These are phyloP conservation scores for Phataginus tetradactyla DNA, from an alignment of 2,797 vertebrate genomes.

Conservation along the genomic window DNA sequence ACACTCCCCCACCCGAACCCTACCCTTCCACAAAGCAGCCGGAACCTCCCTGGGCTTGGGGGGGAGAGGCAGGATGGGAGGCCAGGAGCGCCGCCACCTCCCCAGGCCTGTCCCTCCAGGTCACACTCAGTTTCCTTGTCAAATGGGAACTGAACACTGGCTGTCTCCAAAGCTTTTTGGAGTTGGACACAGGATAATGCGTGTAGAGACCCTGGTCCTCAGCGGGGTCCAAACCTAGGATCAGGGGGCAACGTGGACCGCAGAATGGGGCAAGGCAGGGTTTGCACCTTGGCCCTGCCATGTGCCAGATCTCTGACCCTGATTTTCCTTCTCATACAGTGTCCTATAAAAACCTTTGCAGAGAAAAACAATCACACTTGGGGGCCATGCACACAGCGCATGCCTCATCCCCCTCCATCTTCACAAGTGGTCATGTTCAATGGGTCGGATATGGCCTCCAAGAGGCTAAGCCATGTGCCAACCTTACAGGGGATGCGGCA, in stretches of 20 bases:
- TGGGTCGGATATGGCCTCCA: background rate
- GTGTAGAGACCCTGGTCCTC: background rate
- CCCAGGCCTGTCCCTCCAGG: background rate
- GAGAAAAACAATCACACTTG: background rate
- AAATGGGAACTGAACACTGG: background rate
- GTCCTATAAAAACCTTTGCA: background rate
- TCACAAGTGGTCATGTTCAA: background rate
- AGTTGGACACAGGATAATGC: background rate
- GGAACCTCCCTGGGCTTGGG: background rate
- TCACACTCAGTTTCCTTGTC: background rate
- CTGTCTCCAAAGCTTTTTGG: background rate
- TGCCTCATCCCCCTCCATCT: background rate
- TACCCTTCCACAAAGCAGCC: background rate
- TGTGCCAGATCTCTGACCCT: background rate
- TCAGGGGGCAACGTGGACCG: rapidly evolving
- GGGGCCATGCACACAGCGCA: background rate
- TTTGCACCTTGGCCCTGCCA: background rate
- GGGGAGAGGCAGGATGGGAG: background rate
- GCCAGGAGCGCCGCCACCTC: background rate
- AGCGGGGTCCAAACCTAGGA: background rate
- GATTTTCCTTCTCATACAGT: background rate
- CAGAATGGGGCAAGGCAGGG: background rate
- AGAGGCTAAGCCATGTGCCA: background rate
- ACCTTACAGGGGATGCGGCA: background rate
- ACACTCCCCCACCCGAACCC: rapidly evolving